Conservation (phyloP, 1,140 invertebrate species). For the Brachionus rotundiformis region DNA sequence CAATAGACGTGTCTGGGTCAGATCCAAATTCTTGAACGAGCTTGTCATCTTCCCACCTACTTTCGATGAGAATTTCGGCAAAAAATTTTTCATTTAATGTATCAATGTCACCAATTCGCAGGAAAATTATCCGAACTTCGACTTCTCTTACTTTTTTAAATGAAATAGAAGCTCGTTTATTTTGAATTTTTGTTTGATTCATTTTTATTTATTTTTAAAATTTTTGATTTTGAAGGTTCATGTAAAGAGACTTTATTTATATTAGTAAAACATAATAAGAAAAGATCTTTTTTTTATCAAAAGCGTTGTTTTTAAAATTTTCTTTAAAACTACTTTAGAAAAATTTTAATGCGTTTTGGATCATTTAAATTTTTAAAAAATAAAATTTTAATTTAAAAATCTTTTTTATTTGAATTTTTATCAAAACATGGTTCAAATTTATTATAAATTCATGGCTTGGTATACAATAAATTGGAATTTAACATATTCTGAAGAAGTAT, state of each 20-base stretch:
- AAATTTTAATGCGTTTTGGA: not conserved
- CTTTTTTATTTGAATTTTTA: not conserved
- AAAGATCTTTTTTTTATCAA: not conserved
- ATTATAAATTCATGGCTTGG: not conserved
- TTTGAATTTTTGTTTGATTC: not conserved
- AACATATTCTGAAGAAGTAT: not conserved
- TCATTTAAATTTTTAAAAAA: not conserved
- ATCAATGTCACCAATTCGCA: conserved; percentile 54
- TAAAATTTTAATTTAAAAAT: not conserved
- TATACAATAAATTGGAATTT: not conserved
- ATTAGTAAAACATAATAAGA: not conserved
- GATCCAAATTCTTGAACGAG: not conserved
- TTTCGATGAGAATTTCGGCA: conserved; percentile 53
- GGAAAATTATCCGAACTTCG: conserved; percentile 45
- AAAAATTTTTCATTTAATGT: conserved; percentile 54
- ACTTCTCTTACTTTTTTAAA: not conserved
- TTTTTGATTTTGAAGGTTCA: not conserved
- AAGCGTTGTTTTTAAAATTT: not conserved
- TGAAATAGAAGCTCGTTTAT: not conserved
- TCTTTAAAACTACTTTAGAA: not conserved
- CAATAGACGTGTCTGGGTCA: not conserved
- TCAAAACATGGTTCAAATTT: not conserved
- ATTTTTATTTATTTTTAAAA: not conserved
- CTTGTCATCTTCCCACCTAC: conserved; percentile 50
- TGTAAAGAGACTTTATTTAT: not conserved